Evolutionary conservation across 2,888 invertebrate species (phyloP).

Genomic region (Tetramorium bicarinatum): DNA sequence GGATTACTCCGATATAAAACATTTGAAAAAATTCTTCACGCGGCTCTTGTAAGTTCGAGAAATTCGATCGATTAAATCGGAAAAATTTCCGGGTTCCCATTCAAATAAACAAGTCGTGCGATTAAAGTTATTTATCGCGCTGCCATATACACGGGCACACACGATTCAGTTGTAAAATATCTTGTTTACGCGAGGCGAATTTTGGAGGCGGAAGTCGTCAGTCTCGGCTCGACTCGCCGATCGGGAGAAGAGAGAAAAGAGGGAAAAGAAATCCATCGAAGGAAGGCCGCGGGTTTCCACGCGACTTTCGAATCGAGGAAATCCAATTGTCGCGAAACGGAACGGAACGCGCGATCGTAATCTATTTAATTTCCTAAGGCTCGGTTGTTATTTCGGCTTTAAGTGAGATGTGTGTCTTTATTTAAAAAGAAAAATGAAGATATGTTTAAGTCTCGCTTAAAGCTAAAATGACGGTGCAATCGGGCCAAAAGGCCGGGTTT

Average conservation of each 20-base stretch:
- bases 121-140: neutral
- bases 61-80: neutral
- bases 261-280: neutral
- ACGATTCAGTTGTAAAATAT: neutral
- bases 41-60: neutral
- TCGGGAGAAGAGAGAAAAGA: neutral
- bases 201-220: neutral
- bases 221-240: neutral
- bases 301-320: constrained; percentile 18
- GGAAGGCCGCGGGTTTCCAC: neutral
- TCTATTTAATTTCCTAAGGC: neutral
- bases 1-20: neutral
- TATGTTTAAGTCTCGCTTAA: too few relatives aligned
- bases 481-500: too few relatives aligned
- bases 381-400: too few relatives aligned
- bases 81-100: neutral
- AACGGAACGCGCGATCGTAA: neutral
- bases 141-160: neutral
- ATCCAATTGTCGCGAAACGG: neutral
- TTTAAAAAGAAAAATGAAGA: too few relatives aligned
- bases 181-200: neutral
- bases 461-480: too few relatives aligned
- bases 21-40: neutral
- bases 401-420: too few relatives aligned
- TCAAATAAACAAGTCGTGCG: neutral